Conservation (phyloP, 2,797 vertebrate species). For the Salmo trutta region DNA sequence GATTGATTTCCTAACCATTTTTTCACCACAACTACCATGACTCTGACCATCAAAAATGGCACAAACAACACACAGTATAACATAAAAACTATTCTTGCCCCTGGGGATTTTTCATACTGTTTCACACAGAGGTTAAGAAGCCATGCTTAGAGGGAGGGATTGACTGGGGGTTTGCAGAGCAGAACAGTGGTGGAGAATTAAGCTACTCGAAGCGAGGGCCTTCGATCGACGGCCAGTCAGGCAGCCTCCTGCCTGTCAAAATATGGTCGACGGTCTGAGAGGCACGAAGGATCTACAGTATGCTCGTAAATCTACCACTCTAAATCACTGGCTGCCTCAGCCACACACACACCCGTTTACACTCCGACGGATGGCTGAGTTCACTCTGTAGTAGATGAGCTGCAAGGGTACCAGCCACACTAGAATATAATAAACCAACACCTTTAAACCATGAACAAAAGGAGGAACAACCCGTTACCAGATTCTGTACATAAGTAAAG, state of each 20-base stretch:
- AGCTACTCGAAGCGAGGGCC: conserved; percentile 51
- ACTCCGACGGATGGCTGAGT: not conserved
- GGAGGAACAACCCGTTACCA: conserved; percentile 16
- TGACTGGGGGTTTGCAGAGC: conserved; percentile 53
- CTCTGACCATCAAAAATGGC: not conserved
- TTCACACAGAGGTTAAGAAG: conserved; percentile 43
- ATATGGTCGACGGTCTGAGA: conserved; percentile 51
- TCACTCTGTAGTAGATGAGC: conserved; percentile 9
- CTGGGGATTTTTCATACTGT: conserved; percentile 39
- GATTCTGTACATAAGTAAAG: not conserved
- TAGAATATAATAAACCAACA: not conserved
- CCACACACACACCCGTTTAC: conserved; percentile 25
- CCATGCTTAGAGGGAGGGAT: conserved; percentile 25
- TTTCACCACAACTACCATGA: conserved; percentile 14
- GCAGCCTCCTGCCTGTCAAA: conserved; percentile 54
- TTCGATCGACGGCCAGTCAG: conserved; percentile 64
- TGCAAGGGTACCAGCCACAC: too few species aligned
- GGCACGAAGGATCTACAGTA: conserved; percentile 63
- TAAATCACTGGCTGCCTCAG: conserved; percentile 62
- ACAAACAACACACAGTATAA: conserved; percentile 2
- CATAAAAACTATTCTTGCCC: conserved; percentile 20
- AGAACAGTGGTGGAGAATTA: conserved; percentile 40
- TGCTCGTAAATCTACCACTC: conserved; percentile 63
- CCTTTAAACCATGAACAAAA: conserved; percentile 24
- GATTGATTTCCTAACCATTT: conserved; percentile 27